Conservation (phyloP, 1,140 invertebrate species). For the Bombus pyrosoma region DNA sequence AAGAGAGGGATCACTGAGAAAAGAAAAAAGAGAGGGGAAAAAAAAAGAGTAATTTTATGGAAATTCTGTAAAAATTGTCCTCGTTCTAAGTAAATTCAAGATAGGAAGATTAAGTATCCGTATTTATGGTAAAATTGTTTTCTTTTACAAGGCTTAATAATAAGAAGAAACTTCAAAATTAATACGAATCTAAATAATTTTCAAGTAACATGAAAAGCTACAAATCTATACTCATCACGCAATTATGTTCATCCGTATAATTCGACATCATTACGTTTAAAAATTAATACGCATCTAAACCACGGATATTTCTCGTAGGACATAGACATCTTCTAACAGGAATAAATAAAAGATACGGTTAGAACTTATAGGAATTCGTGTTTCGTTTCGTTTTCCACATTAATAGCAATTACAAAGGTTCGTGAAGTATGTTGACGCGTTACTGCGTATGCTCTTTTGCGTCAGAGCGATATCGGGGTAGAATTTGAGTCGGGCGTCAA, state of each 20-base stretch:
- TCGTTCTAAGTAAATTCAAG: too few species aligned
- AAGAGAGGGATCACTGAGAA: not conserved
- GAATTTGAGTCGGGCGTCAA: constrained; percentile 61
- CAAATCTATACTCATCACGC: too few species aligned
- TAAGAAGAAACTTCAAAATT: too few species aligned
- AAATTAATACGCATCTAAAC: too few species aligned
- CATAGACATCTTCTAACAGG: not conserved
- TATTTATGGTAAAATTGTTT: too few species aligned
- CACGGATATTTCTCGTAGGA: not conserved
- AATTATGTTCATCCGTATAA: too few species aligned
- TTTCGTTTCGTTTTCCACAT: not conserved
- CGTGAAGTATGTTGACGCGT: constrained; percentile 15
- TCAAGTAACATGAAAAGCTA: too few species aligned
- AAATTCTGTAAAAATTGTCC: not conserved
- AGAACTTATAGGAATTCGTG: not conserved
- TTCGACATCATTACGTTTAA: too few species aligned
- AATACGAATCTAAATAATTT: too few species aligned
- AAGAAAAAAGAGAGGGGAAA: not conserved
- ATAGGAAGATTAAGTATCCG: too few species aligned
- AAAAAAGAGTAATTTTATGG: not conserved
- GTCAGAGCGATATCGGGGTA: constrained; percentile 56
- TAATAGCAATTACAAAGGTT: not conserved
- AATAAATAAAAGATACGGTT: not conserved
- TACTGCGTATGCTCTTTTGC: constrained; percentile 26
- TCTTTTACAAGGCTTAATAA: too few species aligned